Percentiles rank a stretch among this genome's conserved stretches.
Evolutionary conservation across 2,797 vertebrate genomes (phyloP).

Genomic region (Sebastes itinus): DNA sequence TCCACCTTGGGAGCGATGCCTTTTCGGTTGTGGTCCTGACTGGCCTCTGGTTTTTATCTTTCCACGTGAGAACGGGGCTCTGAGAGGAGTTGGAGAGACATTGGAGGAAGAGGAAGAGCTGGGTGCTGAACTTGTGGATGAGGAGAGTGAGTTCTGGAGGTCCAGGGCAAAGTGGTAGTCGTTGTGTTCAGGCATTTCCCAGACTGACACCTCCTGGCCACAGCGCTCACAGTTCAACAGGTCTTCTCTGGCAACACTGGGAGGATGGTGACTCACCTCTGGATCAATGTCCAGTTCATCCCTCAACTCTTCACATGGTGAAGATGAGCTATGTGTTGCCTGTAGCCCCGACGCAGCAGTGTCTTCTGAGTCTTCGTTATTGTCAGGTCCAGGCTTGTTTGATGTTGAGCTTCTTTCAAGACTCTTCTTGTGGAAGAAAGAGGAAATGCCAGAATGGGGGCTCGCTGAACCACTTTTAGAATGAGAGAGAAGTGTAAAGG

Average conservation of each 20-base stretch:
- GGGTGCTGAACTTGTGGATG: constrained; percentile 25
- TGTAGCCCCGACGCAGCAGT: background rate
- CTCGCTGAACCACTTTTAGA: constrained; percentile 5
- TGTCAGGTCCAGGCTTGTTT: background rate
- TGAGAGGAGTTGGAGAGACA: constrained; percentile 52
- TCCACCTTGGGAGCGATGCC: constrained; percentile 73
- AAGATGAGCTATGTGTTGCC: background rate
- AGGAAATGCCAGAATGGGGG: constrained; percentile 53
- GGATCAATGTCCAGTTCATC: background rate
- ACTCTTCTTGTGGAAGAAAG: constrained; percentile 78
- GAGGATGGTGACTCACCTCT: background rate
- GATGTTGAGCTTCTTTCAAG: constrained; percentile 46
- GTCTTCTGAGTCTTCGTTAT: background rate
- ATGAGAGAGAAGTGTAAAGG: background rate
- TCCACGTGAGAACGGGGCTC: constrained; percentile 42
- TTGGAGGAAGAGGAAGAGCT: constrained; percentile 10
- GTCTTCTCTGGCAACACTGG: constrained; percentile 71
- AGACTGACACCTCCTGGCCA: constrained; percentile 83
- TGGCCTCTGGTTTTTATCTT: constrained; percentile 84
- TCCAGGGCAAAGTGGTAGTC: constrained; percentile 96
- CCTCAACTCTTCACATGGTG: background rate
- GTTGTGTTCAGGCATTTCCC: constrained; percentile 94
- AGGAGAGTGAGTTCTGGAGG: constrained; percentile 88
- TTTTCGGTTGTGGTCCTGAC: constrained; percentile 83
- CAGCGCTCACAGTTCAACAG: constrained; percentile 88